phyloP scores from a whole-genome alignment of 2,888 invertebrate species.

The Phyllotreta cruciferae region DNA sequence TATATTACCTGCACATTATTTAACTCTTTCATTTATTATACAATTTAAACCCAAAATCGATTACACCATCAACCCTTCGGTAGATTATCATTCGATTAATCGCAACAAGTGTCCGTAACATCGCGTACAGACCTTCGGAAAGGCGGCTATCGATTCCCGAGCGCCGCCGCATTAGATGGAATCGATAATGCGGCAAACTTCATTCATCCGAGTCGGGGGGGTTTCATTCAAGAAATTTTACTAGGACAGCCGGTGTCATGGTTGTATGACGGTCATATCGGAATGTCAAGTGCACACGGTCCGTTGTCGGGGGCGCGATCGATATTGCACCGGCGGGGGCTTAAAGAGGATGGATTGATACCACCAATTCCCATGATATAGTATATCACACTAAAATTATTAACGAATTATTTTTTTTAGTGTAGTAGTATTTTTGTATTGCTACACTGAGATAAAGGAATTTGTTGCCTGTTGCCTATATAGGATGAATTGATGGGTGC shows the following conservation, averaged over 20 bases:
- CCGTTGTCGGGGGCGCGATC: conserved; percentile 23
- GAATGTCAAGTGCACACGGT: conserved; percentile 39
- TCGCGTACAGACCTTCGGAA: conserved; percentile 25
- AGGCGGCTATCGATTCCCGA: conserved; percentile 21
- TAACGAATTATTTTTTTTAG: too few relatives aligned
- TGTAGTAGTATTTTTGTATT: too few relatives aligned
- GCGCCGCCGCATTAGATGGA: conserved; percentile 36
- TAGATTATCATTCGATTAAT: conserved; percentile 1
- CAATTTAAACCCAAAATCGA: too few relatives aligned
- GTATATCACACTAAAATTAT: too few relatives aligned
- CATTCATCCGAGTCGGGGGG: conserved; percentile 28
- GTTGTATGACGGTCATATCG: conserved; percentile 24
- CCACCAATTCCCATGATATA: too few relatives aligned
- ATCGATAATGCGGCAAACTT: conserved; percentile 49
- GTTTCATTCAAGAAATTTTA: conserved; percentile 45
- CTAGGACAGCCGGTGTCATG: conserved; percentile 33
- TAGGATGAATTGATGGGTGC: too few relatives aligned
- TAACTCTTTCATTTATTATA: too few relatives aligned
- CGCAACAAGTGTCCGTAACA: conserved; percentile 40
- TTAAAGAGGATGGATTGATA: conserved; percentile 10
- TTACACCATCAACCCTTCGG: not conserved
- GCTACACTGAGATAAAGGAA: too few relatives aligned
- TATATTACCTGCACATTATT: too few relatives aligned
- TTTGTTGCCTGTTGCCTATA: too few relatives aligned
- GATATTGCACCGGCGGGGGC: conserved; percentile 8